Conservation (phyloP, 1,140 invertebrate species). For the Arctopsyche grandis region DNA sequence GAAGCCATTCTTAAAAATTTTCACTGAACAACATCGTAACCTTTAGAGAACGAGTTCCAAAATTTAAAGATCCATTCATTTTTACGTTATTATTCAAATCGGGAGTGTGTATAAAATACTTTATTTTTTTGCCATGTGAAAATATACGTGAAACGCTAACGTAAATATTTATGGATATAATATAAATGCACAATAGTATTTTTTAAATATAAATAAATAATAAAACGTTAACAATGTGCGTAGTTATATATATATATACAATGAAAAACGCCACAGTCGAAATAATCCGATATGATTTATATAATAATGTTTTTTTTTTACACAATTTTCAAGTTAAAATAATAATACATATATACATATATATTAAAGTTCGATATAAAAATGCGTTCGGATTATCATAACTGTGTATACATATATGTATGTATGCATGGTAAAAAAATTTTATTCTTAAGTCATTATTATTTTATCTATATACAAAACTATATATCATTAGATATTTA, state of each 20-base stretch:
- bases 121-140: neutral
- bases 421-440: neutral
- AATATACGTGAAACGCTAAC: slow-evolving; percentile 8
- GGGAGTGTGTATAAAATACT: slow-evolving; percentile 8
- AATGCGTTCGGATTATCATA: neutral
- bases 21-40: neutral
- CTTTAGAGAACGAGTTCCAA: neutral
- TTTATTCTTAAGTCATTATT: neutral
- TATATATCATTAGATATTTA: neutral
- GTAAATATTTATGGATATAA: neutral
- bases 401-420: neutral
- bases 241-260: neutral
- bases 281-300: neutral
- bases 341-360: too few relatives aligned
- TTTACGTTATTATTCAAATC: neutral
- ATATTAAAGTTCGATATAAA: too few relatives aligned
- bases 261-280: slow-evolving; percentile 1
- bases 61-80: neutral
- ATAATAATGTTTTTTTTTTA: neutral
- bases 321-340: too few relatives aligned
- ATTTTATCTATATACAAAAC: too few relatives aligned
- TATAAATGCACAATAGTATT: too few relatives aligned
- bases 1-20: neutral
- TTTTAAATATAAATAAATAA: neutral
- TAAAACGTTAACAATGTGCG: neutral